Conservation (phyloP, 2,888 invertebrate species). For the Neoaliturus tenellus region DNA sequence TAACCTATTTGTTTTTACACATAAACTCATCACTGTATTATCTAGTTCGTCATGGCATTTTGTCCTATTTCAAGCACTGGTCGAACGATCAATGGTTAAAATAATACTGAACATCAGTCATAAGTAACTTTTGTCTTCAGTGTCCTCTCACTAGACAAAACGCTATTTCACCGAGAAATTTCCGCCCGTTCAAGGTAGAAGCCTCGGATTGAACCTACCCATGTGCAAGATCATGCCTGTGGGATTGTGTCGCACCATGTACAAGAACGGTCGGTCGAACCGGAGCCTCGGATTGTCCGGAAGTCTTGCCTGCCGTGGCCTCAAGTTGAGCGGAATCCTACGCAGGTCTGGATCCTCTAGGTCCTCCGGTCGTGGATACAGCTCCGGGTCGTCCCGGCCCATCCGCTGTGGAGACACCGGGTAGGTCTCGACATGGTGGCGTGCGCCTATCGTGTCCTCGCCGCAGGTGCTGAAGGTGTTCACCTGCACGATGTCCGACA, state of each 20-base stretch:
- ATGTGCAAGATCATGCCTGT: conserved; percentile 93
- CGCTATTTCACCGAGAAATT: not conserved
- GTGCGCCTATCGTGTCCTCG: conserved; percentile 81
- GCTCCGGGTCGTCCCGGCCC: conserved; percentile 66
- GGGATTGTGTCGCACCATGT: conserved; percentile 92
- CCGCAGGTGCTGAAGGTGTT: conserved; percentile 91
- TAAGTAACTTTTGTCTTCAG: conserved; percentile 42
- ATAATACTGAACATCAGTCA: conserved; percentile 58
- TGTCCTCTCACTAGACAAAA: conserved; percentile 35
- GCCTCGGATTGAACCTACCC: conserved; percentile 91
- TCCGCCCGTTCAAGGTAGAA: conserved; percentile 79
- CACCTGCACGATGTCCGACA: conserved; percentile 90
- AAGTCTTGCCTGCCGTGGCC: conserved; percentile 79
- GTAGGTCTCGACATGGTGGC: conserved; percentile 89
- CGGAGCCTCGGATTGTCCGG: conserved; percentile 83
- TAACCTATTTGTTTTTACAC: conserved; percentile 36
- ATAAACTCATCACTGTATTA: conserved; percentile 19
- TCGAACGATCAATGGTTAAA: conserved; percentile 58
- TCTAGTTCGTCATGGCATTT: conserved; percentile 52
- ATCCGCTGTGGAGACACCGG: conserved; percentile 79
- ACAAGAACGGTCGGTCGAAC: conserved; percentile 92
- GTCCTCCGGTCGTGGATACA: conserved; percentile 50
- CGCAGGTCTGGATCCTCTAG: conserved; percentile 71
- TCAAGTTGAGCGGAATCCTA: conserved; percentile 79
- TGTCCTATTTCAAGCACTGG: conserved; percentile 59